Percentiles rank a stretch among this genome's conserved stretches.
Conservation (phyloP, 2,797 vertebrate species). For the Psittacula derbiana region DNA sequence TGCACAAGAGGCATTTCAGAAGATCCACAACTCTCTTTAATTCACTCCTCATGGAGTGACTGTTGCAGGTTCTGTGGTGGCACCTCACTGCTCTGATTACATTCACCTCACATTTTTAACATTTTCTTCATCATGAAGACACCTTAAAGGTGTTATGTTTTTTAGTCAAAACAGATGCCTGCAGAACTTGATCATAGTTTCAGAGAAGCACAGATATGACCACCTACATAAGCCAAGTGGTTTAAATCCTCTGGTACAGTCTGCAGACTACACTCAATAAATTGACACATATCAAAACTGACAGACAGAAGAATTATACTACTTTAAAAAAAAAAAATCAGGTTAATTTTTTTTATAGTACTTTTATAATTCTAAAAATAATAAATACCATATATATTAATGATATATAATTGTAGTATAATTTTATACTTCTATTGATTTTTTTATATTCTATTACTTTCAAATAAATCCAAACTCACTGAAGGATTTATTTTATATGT, state of each 20-base stretch:
- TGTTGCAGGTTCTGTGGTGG: background rate
- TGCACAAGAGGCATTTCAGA: background rate
- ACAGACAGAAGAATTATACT: background rate
- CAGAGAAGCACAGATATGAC: background rate
- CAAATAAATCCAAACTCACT: background rate
- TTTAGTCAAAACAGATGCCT: background rate
- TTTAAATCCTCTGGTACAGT: background rate
- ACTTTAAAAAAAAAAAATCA: background rate
- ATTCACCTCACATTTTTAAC: background rate
- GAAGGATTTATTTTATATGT: background rate
- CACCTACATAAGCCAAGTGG: background rate
- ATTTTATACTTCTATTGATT: background rate
- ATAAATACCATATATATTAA: background rate
- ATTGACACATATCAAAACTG: background rate
- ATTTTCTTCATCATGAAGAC: background rate
- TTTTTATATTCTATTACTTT: background rate
- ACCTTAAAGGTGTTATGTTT: background rate
- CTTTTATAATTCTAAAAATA: background rate
- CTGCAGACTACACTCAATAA: background rate
- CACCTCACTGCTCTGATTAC: background rate
- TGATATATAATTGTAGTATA: background rate
- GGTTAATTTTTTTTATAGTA: background rate
- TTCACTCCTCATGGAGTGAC: background rate
- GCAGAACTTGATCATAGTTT: background rate
- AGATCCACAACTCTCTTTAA: background rate